phyloP scores from a whole-genome alignment of 2,797 vertebrate species.

The Xerus rutilus region DNA sequence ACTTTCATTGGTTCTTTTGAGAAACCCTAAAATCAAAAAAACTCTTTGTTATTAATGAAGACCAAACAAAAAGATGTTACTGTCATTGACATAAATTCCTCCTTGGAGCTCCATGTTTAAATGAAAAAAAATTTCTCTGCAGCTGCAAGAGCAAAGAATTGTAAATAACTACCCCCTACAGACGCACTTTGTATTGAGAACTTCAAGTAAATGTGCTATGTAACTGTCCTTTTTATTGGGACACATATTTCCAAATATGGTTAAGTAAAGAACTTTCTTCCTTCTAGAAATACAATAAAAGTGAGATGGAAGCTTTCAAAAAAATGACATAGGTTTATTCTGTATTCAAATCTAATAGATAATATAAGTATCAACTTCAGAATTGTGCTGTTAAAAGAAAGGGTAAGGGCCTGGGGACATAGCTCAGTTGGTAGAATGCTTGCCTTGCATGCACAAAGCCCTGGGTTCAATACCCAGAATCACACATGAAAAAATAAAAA shows the following conservation, averaged over 20 bases:
- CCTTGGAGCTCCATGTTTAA: neutral
- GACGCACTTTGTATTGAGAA: neutral
- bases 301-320: slow-evolving; percentile 4
- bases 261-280: neutral
- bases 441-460: too few species aligned
- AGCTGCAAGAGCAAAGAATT: neutral
- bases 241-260: neutral
- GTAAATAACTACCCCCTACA: neutral
- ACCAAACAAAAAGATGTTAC: neutral
- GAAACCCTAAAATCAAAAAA: too few species aligned
- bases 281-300: slow-evolving; percentile 39
- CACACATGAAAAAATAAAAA: too few species aligned
- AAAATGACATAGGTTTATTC: slow-evolving; percentile 49
- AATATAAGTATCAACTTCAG: slow-evolving; percentile 47
- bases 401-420: too few species aligned
- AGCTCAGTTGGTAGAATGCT: too few species aligned
- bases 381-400: neutral
- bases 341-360: slow-evolving; percentile 47
- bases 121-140: neutral
- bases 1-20: too few species aligned
- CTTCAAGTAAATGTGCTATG: neutral
- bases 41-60: neutral
- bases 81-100: slow-evolving; percentile 36
- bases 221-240: neutral
- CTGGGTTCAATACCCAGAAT: too few species aligned